Percentiles rank a stretch among this genome's conserved stretches.
Conservation (phyloP, 2,113 vertebrate genomes). For the Gallinago paraguaiae region DNA sequence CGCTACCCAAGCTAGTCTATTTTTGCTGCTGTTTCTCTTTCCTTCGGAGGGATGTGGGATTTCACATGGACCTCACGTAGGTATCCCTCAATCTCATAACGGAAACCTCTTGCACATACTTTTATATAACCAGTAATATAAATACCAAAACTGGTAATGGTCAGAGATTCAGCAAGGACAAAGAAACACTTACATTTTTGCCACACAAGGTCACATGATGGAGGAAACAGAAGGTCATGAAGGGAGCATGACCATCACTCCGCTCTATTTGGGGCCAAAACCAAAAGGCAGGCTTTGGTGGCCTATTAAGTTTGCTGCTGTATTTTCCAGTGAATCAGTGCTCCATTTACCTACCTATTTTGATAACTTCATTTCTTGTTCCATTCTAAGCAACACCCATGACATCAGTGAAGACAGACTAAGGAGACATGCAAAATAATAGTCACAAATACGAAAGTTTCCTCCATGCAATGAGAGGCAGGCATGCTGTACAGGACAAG, state of each 20-base stretch:
- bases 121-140: neutral
- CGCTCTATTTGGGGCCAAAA: neutral
- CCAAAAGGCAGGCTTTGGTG: neutral
- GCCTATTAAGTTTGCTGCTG: neutral
- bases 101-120: neutral
- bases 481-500: rapidly evolving
- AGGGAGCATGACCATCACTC: neutral
- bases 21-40: neutral
- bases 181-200: neutral
- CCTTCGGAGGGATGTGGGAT: neutral
- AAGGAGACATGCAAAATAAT: neutral
- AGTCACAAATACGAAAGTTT: neutral
- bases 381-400: neutral
- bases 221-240: neutral
- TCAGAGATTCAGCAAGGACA: neutral
- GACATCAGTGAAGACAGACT: neutral
- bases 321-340: neutral
- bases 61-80: rapidly evolving
- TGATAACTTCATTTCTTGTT: neutral
- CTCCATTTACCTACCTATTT: neutral
- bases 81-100: neutral
- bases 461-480: neutral
- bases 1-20: rapidly evolving
- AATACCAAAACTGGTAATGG: too few relatives aligned
- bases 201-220: neutral